Percentiles rank a stretch among this genome's conserved stretches.
Evolutionary conservation across 2,888 invertebrate species (phyloP).

Genomic region (Exocentrus adspersus): DNA sequence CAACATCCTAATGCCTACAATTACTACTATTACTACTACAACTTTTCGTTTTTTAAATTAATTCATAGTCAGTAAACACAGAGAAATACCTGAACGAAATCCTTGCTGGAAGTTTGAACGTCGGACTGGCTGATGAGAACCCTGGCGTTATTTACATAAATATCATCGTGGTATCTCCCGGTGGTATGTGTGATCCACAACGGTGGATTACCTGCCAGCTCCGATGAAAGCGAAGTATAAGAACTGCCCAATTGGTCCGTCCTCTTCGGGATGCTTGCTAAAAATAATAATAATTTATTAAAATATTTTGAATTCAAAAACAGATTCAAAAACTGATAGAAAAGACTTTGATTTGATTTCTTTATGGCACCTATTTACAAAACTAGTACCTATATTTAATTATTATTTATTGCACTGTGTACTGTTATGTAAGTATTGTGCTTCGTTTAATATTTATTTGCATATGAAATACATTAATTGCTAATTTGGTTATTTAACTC

Average conservation of each 20-base stretch:
- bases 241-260: slow-evolving; percentile 72
- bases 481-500: too few relatives aligned
- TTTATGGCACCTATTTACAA: too few relatives aligned
- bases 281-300: slow-evolving; percentile 31
- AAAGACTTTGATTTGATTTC: too few relatives aligned
- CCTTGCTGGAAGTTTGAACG: slow-evolving; percentile 70
- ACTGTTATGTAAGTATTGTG: too few relatives aligned
- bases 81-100: slow-evolving; percentile 69
- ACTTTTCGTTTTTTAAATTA: too few relatives aligned
- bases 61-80: not conserved
- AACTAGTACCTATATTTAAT: too few relatives aligned
- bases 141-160: slow-evolving; percentile 89
- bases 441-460: too few relatives aligned
- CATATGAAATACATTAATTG: too few relatives aligned
- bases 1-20: too few relatives aligned
- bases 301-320: not conserved
- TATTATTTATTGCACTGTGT: too few relatives aligned
- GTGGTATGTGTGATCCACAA: slow-evolving; percentile 82
- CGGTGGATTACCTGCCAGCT: slow-evolving; percentile 86
- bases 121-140: slow-evolving; percentile 76
- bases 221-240: slow-evolving; percentile 74
- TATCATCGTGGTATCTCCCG: slow-evolving; percentile 73
- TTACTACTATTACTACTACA: too few relatives aligned
- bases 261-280: slow-evolving; percentile 81
- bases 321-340: too few relatives aligned